phyloP scores from a whole-genome alignment of 2,113 vertebrate genomes.

The Limnothrissa miodon region DNA sequence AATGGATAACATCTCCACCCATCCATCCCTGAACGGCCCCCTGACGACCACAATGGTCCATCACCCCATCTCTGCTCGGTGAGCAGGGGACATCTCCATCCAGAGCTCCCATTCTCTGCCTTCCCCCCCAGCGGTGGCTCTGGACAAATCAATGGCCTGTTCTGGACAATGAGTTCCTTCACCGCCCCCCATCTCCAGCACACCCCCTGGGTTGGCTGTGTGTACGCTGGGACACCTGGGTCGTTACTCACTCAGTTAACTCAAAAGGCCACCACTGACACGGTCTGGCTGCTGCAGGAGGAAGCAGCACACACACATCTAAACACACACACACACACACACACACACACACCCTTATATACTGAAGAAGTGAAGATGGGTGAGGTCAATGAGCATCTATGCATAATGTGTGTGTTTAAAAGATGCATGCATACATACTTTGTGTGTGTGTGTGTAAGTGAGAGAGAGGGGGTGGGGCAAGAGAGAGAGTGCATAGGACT shows the following conservation, averaged over 20 bases:
- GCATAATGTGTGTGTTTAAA: not conserved
- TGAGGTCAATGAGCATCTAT: not conserved
- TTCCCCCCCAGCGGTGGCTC: no score
- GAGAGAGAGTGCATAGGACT: not conserved
- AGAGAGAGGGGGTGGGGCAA: not conserved
- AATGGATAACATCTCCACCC: not conserved
- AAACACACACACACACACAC: slow-evolving; percentile 1
- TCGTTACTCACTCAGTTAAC: not conserved
- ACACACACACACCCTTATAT: no score
- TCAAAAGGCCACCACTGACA: not conserved
- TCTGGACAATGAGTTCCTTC: not conserved
- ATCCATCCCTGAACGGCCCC: not conserved
- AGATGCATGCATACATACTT: not conserved
- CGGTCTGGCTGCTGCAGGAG: not conserved
- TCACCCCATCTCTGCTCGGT: not conserved
- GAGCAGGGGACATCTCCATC: not conserved
- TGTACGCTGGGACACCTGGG: not conserved
- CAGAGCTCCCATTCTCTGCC: not conserved
- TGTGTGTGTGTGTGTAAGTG: not conserved
- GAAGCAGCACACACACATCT: not conserved
- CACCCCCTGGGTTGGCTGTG: not conserved
- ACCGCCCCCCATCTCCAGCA: not conserved
- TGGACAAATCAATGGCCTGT: not conserved
- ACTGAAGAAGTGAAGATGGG: not conserved
- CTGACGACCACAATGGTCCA: not conserved